Evolutionary conservation across 2,888 invertebrate genomes (phyloP).

Genomic region (Myopa testacea): DNA sequence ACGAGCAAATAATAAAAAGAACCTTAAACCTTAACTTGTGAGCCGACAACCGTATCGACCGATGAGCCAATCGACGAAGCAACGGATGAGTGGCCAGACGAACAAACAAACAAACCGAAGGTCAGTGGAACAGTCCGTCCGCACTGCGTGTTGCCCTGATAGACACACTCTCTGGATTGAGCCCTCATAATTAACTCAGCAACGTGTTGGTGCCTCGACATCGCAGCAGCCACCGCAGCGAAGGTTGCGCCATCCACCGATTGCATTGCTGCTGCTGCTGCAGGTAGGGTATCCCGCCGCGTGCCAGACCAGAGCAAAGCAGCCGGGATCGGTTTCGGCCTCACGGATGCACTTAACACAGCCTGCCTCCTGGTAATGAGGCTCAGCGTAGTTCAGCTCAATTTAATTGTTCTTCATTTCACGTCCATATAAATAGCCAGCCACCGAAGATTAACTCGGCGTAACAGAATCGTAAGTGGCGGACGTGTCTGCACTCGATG

Average conservation of each 20-base stretch:
- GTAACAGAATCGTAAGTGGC: background rate
- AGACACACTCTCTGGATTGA: slow-evolving; percentile 11
- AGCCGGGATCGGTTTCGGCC: background rate
- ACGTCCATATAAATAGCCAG: slow-evolving; percentile 8
- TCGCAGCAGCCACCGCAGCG: background rate
- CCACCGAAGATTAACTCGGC: background rate
- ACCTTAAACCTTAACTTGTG: no score
- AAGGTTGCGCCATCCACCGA: background rate
- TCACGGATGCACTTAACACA: no score
- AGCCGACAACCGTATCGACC: background rate
- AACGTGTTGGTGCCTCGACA: slow-evolving; percentile 10
- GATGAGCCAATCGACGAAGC: background rate
- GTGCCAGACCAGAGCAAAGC: background rate
- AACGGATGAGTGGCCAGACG: background rate
- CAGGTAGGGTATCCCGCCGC: slow-evolving; percentile 7
- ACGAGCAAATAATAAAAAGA: background rate
- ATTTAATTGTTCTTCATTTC: slow-evolving; percentile 32
- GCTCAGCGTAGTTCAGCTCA: slow-evolving; percentile 3
- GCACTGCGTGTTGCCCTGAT: background rate
- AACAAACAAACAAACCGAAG: background rate
- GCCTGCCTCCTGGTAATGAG: background rate
- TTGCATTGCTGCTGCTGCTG: background rate
- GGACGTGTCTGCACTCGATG: slow-evolving; percentile 3
- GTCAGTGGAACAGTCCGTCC: background rate
- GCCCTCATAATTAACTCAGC: slow-evolving; percentile 21